Evolutionary conservation across 2,113 vertebrate species (phyloP), one percentile per base, ranked within the genome.

Genomic region (Xiphophorus hellerii): DNA sequence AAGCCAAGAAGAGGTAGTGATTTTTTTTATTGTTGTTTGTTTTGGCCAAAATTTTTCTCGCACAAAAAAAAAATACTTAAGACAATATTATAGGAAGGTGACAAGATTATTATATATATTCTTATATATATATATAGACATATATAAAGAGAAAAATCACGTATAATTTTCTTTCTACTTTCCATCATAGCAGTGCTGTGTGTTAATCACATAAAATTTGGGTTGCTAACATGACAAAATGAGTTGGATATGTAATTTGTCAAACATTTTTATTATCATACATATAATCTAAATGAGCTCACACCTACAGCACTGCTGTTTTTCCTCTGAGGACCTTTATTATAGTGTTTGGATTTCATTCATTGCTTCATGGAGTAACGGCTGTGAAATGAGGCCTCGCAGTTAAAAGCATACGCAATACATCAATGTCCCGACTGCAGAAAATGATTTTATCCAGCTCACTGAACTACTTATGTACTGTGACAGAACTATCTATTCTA

Each of bases 401-500:
- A 70, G 70, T 74, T 75, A 66, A 87, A 37, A 89, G 76, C 83
- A 77, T 62, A 73, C 71, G 76, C 74, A 73, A 80, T 87, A 70
- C 62, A 76, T 85, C 82, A 81, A 84, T 74, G 81, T 88, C 81
- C 82, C 15, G 51, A 70, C 83, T 86, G 48, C 10, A 73, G 74
- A 89, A 84, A 89, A 91, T 88, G 80, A 88, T 88, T 89, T 87
- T 89, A 71, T 76, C 69, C 84, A 72, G 88, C 82, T 65, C 87
- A 87, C 62, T 86, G 78, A 86, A 77, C 86, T 77, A 76, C 72
- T 78, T 78, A 67, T 81, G 76, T 78, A 39, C 77, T 76, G 69
- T 75, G 88, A 88, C 83, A 91, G 80, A 84, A 82, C 69, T 79
- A 91, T 92, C 82, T 82, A 82, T 89, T 88, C 82, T 86, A 83